Evolutionary conservation across 2,888 invertebrate genomes (phyloP), one percentile per base, ranked within the genome.

Genomic region (Drosophila emarginata): DNA sequence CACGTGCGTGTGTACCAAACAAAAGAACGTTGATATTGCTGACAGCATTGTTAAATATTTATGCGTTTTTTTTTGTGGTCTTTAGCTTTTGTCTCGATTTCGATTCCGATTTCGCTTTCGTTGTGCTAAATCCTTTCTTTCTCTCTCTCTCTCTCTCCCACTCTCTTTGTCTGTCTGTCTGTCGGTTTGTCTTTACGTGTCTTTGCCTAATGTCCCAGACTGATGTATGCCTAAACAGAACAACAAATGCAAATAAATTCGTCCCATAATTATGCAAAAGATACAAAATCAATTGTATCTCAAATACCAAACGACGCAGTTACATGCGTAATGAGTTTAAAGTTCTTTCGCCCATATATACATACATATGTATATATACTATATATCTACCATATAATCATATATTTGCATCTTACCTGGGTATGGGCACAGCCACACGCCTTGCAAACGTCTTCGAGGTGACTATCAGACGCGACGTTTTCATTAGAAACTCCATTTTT

Each of bases 401-500:
- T 69, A 73, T 52, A 28, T 65, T 57, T 15, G 50, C 15, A 52
- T 23, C 75, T 91, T 92, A 92, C 92, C 91, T 92, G 90, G 92
- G 91, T 83, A 92, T 91, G 69, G 92, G 91, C 67, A 92, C 89
- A 75, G 90, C 88, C 80, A 91, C 91, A 74, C 91, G 91, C 58
- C 92, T 87, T 63, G 90, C 89, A 78, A 91, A 91, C 76, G 90
- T 91, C 87, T 91, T 90, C 70, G 90, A 82, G 68, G 87, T 89
- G 69, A 91, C 88, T 81, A 91, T 90, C 74, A 91, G 81, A 69
- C 91, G 91, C 73, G 91, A 91, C 74, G 91, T 88, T 86, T 91
- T 92, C 66, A 91, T 88, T 77, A 92, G 78, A 76, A 91, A 91
- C 80, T 91, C 91, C 91, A 92, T 91, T 79, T 79, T 89, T 61